Conservation (phyloP, 2,113 vertebrate genomes). For the Burhinus bistriatus region DNA sequence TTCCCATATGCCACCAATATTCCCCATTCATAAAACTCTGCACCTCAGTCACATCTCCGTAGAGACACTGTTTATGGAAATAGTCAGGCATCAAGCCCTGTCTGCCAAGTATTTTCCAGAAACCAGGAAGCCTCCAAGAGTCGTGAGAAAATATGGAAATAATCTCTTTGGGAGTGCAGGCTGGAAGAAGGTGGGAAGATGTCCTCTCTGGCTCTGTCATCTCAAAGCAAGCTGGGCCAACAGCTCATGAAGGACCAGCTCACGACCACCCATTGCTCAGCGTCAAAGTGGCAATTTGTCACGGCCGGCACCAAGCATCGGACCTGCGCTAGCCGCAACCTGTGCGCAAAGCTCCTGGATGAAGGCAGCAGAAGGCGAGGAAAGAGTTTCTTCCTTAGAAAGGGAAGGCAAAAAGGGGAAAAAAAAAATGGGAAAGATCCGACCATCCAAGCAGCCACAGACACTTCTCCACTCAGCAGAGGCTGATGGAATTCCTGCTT, state of each 20-base stretch:
- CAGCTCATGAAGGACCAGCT: neutral
- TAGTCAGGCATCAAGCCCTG: neutral
- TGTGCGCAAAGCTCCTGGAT: neutral
- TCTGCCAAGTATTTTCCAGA: neutral
- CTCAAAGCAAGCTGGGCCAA: neutral
- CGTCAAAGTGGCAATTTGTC: neutral
- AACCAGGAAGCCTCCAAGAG: neutral
- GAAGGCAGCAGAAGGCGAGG: neutral
- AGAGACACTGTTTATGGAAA: neutral
- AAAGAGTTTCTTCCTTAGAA: neutral
- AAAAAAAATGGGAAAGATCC: neutral
- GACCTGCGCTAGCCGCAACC: neutral
- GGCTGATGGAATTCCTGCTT: conserved; percentile 1
- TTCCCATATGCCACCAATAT: neutral
- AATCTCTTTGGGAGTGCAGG: neutral
- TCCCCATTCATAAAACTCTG: neutral
- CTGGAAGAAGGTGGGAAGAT: neutral
- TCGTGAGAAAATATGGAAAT: neutral
- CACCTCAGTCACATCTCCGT: neutral
- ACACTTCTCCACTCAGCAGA: neutral
- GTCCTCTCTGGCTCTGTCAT: neutral
- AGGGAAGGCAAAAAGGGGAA: accelerated
- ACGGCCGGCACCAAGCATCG: accelerated
- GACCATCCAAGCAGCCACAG: neutral
- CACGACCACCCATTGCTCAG: accelerated